A percentile compares a stretch with the other conserved stretches of the same genome.
Evolutionary conservation across 2,797 vertebrate species (phyloP).

Genomic region (Ctenopoma kingsleyae): DNA sequence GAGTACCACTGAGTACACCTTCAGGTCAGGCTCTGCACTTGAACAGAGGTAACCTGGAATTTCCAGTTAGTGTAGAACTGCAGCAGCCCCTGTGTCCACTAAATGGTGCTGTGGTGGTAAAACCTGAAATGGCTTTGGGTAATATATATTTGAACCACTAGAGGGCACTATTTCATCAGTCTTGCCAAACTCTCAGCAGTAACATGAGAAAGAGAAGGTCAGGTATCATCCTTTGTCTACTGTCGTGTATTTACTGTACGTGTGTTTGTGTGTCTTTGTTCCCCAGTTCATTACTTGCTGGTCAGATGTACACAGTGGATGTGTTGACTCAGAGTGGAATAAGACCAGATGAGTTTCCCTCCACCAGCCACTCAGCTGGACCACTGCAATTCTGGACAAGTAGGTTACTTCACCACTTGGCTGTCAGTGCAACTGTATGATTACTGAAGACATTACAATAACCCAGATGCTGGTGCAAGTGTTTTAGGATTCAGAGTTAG

Average conservation of each 20-base stretch:
- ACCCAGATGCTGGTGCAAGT: not conserved
- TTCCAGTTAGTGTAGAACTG: not conserved
- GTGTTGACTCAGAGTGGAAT: conserved; percentile 90
- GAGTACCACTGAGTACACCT: conserved; percentile 86
- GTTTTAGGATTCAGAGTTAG: not conserved
- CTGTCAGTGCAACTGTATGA: not conserved
- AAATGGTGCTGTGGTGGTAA: conserved; percentile 19
- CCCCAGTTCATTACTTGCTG: conserved; percentile 90
- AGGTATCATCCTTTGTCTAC: not conserved
- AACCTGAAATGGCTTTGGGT: not conserved
- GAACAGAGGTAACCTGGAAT: not conserved
- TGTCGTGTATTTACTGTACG: conserved; percentile 2
- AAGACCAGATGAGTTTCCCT: conserved; percentile 86
- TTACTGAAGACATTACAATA: not conserved
- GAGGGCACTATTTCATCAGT: conserved; percentile 30
- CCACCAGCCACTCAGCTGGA: conserved; percentile 89
- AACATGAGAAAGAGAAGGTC: not conserved
- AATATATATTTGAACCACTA: conserved; percentile 30
- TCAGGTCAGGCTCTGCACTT: conserved; percentile 83
- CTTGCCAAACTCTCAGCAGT: not conserved
- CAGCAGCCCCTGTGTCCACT: conserved; percentile 37
- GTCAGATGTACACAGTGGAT: conserved; percentile 89
- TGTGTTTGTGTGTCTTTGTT: conserved; percentile 31
- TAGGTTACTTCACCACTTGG: conserved; percentile 76
- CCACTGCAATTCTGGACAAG: conserved; percentile 92